Conservation (phyloP, 2,888 invertebrate genomes). For the Gisinianus flammeolus region DNA sequence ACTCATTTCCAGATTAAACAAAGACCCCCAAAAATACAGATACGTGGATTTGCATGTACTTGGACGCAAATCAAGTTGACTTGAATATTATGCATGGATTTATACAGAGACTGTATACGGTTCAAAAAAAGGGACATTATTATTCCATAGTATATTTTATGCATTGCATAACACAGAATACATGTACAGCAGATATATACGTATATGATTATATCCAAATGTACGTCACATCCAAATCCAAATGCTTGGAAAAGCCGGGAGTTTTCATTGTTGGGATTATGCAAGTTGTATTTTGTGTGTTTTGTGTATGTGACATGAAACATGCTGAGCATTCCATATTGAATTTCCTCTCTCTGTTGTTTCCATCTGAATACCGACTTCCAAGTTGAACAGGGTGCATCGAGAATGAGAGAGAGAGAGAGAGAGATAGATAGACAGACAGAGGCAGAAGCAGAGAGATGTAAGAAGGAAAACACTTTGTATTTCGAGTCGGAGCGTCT, state of each 20-base stretch:
- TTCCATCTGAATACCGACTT: too few relatives aligned
- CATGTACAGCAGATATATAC: too few relatives aligned
- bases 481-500: not conserved
- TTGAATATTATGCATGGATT: too few relatives aligned
- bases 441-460: not conserved
- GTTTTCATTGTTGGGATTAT: constrained; percentile 10
- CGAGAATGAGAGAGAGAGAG: not conserved
- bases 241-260: too few relatives aligned
- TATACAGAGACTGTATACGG: not conserved
- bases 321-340: not conserved
- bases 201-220: too few relatives aligned
- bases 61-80: too few relatives aligned
- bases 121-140: not conserved
- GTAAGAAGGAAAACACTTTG: not conserved
- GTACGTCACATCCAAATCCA: too few relatives aligned
- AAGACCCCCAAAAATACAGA: too few relatives aligned
- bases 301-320: not conserved
- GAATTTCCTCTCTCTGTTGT: too few relatives aligned
- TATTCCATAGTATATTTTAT: not conserved
- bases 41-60: too few relatives aligned
- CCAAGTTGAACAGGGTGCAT: not conserved
- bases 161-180: too few relatives aligned
- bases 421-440: not conserved
- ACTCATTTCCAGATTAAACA: too few relatives aligned
- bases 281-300: not conserved